Conservation (phyloP, 2,888 invertebrate genomes). For the Watsonalla cultraria region DNA sequence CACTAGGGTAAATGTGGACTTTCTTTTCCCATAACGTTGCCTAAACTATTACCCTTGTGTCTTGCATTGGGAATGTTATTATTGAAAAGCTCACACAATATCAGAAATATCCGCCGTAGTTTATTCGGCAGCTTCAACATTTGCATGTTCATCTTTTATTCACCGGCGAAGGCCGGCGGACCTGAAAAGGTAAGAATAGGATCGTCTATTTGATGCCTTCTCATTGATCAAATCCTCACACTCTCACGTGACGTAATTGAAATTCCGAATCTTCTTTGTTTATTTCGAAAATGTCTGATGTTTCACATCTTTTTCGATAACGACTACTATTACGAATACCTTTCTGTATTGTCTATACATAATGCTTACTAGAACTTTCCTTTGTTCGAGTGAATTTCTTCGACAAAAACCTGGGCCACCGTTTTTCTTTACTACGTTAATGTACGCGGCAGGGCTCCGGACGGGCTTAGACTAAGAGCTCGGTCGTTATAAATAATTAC, state of each 20-base stretch:
- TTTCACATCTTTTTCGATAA: neutral
- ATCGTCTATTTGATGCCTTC: constrained; percentile 28
- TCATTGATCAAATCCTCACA: constrained; percentile 16
- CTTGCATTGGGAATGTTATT: neutral
- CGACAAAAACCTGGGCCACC: constrained; percentile 12
- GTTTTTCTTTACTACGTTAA: constrained; percentile 18
- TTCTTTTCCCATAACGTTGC: no score
- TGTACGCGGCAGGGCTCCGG: constrained; percentile 24
- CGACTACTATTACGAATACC: neutral
- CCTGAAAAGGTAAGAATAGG: constrained; percentile 35
- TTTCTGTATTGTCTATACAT: constrained; percentile 1
- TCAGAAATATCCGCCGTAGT: neutral
- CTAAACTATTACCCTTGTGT: no score
- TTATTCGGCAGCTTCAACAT: constrained; percentile 21
- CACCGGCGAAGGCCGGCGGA: constrained; percentile 28
- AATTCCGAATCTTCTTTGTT: constrained; percentile 14
- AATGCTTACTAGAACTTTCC: constrained; percentile 1
- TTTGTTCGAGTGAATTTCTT: constrained; percentile 7
- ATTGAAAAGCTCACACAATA: neutral
- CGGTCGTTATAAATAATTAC: no score
- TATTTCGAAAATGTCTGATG: neutral
- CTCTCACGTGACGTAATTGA: constrained; percentile 16
- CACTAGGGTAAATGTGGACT: no score
- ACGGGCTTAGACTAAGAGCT: no score
- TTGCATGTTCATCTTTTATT: constrained; percentile 50